phyloP scores from a whole-genome alignment of 2,113 vertebrate genomes.

The Stercorarius parasiticus region DNA sequence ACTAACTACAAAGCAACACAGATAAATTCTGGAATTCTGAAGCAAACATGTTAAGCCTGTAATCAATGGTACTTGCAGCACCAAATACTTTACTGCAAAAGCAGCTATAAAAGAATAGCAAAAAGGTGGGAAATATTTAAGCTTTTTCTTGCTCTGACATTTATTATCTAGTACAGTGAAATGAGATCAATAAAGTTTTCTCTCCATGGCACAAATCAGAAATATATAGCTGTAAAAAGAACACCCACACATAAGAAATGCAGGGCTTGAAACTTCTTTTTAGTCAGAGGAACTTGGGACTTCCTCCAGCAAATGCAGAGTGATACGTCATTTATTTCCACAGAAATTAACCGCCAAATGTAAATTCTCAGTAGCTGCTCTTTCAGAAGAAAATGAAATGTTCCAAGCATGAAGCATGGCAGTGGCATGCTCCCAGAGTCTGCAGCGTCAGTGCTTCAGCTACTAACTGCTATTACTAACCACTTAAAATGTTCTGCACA shows the following conservation, averaged over 20 bases:
- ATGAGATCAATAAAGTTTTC: neutral
- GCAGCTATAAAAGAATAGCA: neutral
- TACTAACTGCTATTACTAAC: neutral
- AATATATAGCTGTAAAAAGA: neutral
- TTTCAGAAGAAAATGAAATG: neutral
- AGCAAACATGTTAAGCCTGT: neutral
- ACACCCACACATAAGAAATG: slow-evolving; percentile 12
- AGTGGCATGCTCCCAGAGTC: neutral
- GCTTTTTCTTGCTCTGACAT: neutral
- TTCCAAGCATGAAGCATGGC: neutral
- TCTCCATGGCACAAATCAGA: slow-evolving; percentile 1
- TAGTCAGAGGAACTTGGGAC: neutral
- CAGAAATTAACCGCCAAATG: slow-evolving; percentile 9
- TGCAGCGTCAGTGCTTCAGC: neutral
- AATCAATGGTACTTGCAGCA: neutral
- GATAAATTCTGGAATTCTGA: neutral
- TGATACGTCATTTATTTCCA: neutral
- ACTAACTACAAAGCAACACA: neutral
- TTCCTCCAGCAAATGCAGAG: neutral
- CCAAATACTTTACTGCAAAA: neutral
- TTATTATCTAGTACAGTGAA: neutral
- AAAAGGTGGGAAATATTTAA: neutral
- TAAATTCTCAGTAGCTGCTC: slow-evolving; percentile 1
- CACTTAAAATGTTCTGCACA: neutral
- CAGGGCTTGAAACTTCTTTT: slow-evolving; percentile 11